phyloP scores from a whole-genome alignment of 2,797 vertebrate genomes.

The Coregonus sp. region DNA sequence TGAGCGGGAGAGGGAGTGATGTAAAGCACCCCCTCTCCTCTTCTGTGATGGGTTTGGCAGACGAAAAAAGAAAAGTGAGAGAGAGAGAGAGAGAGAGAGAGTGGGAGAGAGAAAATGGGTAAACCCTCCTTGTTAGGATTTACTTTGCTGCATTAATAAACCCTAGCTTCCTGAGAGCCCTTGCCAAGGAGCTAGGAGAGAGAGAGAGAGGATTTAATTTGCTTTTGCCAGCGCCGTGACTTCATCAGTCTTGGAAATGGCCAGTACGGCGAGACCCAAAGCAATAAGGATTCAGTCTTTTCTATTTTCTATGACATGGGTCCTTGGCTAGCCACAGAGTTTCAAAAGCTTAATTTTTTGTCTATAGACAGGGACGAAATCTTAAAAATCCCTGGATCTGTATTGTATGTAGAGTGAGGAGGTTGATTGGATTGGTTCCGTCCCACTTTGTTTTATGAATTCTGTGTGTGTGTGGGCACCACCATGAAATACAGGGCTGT shows the following conservation, averaged over 20 bases:
- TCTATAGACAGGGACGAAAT: not conserved
- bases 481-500: not conserved
- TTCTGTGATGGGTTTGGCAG: constrained; percentile 72
- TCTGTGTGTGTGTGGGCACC: too few relatives aligned
- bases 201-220: constrained; percentile 24
- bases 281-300: constrained; percentile 14
- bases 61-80: constrained; percentile 68
- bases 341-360: not conserved
- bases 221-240: constrained; percentile 51
- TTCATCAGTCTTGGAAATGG: constrained; percentile 51
- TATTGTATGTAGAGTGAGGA: not conserved
- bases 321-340: not conserved
- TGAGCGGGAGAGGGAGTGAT: constrained; percentile 63
- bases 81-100: constrained; percentile 46
- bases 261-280: constrained; percentile 28
- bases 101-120: constrained; percentile 53
- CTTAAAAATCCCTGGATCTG: not conserved
- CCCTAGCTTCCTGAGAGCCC: constrained; percentile 54
- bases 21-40: constrained; percentile 65
- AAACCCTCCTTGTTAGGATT: constrained; percentile 73
- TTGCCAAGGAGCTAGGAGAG: constrained; percentile 39
- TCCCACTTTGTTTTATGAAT: too few relatives aligned
- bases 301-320: not conserved
- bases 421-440: not conserved
- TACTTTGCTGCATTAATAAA: constrained; percentile 69